Conservation (phyloP, 2,888 invertebrate genomes). For the Drepanosiphum platanoidis region DNA sequence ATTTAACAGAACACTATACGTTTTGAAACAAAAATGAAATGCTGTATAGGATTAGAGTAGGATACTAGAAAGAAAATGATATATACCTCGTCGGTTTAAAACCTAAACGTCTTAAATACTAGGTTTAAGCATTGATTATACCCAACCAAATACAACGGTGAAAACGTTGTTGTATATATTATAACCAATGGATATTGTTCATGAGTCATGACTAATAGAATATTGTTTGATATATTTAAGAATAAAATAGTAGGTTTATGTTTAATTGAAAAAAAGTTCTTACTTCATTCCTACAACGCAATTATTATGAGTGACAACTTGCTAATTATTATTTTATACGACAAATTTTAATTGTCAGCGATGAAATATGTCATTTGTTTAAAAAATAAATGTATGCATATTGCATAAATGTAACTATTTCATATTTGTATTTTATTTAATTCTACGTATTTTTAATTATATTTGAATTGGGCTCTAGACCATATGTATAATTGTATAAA, state of each 20-base stretch:
- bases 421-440: conserved; percentile 37
- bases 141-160: no score
- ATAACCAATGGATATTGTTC: no score
- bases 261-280: not conserved
- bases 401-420: no score
- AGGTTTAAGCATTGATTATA: no score
- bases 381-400: not conserved
- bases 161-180: no score
- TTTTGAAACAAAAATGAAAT: not conserved
- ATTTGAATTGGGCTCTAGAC: conserved; percentile 38
- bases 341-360: conserved; percentile 7
- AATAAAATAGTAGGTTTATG: not conserved
- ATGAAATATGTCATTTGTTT: conserved; percentile 10
- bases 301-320: not conserved
- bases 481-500: conserved; percentile 5
- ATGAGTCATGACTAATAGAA: no score
- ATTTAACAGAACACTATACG: not conserved
- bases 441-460: conserved; percentile 39
- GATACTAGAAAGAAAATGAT: not conserved
- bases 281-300: not conserved
- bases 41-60: not conserved
- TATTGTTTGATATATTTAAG: no score
- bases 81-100: no score
- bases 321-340: conserved; percentile 15
- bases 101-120: no score